Evolutionary conservation across 2,888 invertebrate genomes (phyloP), one percentile per base, ranked within the genome.

Genomic region (Disparrhopalites patrizii): DNA sequence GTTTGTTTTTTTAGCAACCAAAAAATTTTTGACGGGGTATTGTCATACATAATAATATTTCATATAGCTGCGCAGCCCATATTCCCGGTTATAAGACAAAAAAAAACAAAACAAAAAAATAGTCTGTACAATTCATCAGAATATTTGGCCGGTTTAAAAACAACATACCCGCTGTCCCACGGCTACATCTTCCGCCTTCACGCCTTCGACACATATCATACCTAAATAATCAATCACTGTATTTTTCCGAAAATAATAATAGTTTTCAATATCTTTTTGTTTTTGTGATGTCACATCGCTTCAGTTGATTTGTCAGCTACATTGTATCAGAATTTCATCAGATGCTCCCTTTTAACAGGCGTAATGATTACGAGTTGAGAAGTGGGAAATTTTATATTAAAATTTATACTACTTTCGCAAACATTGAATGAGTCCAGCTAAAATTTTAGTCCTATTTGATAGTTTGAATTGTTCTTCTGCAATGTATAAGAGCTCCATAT

Each of bases 171-270:
- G 94, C 94, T 82, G 94, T 94, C 88, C 94, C 94, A 87, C 93
- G 92, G 80, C 93, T 93, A 86, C 94, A 94, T 84, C 93, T 89
- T 82, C 93, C 93, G 83, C 93, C 93, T 86, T 93, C 93, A 83
- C 93, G 87, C 81, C 93, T 87, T 79, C 94, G 89, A 86, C 94
- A 94, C 93, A 94, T 93, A 88, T 94, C 94, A 84, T 93, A 93
- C 89, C 93, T 93, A 89, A 84, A 82, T 83, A 62, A 68, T 66
- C 58, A 60, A 66, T 65, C 52, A 55, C 69, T 67, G 28, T 67
- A 66, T 55, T 58, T 15, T 30, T 40, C 36, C 20, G 31, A 43
- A 20, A 5, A 51, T 4, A 3, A 43, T 31, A 43, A 58, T 13
- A 13, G 25, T 50, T 40, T n/a, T 25, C 20, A 51, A 62, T 54